A percentile compares a stretch with the other conserved stretches of the same genome.
These are phyloP conservation scores for Formicarius rufipectus DNA, from an alignment of 2,113 vertebrate species.

Conservation along the genomic window DNA sequence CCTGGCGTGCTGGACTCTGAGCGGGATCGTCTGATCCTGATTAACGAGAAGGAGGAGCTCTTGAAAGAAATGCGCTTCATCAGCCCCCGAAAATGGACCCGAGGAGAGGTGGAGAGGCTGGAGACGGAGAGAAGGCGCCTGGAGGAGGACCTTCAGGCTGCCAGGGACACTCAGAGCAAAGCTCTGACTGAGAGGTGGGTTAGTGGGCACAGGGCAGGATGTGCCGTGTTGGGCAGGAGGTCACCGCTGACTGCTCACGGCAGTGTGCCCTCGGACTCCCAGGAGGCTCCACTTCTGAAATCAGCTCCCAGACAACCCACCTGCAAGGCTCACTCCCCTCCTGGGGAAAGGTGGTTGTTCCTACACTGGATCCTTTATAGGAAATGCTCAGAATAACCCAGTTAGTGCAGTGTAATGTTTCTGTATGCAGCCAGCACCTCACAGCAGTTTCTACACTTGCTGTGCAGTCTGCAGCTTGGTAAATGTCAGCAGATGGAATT, in stretches of 20 bases:
- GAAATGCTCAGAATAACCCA: neutral
- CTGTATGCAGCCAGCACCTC: neutral
- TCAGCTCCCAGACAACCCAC: neutral
- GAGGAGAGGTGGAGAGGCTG: slow-evolving; percentile 85
- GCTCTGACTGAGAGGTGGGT: slow-evolving; percentile 90
- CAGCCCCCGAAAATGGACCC: slow-evolving; percentile 83
- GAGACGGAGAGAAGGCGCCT: slow-evolving; percentile 86
- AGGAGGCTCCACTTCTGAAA: neutral
- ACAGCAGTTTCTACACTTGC: neutral
- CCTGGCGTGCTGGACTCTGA: slow-evolving; percentile 94
- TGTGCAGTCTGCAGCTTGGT: neutral
- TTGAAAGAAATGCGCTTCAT: slow-evolving; percentile 94
- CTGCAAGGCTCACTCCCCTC: neutral
- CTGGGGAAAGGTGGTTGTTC: neutral
- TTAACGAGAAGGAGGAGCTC: slow-evolving; percentile 97
- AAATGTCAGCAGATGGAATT: slow-evolving; percentile 55
- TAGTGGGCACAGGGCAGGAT: neutral
- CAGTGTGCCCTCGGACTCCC: neutral
- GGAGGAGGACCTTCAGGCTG: slow-evolving; percentile 92
- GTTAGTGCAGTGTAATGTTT: neutral
- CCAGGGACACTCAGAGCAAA: slow-evolving; percentile 95
- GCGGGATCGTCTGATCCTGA: slow-evolving; percentile 92
- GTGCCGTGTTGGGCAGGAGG: neutral
- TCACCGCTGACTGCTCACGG: neutral
- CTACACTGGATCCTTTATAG: neutral